Evolutionary conservation across 2,888 invertebrate genomes (phyloP).

Genomic region (Tineola bisselliella): DNA sequence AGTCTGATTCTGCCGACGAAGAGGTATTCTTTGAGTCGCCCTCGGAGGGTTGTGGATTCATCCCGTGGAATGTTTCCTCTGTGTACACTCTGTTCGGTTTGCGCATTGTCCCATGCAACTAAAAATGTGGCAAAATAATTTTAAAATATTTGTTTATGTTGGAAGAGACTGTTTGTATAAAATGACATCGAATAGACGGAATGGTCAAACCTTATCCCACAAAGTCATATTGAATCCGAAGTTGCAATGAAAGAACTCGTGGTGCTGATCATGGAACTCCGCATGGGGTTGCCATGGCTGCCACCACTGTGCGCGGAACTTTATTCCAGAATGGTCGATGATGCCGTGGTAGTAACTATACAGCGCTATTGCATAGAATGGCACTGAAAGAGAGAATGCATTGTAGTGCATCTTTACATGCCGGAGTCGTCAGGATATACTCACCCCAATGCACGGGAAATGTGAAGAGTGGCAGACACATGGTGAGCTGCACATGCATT

Average conservation of each 20-base stretch:
- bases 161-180: no score
- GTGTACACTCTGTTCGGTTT: constrained; percentile 71
- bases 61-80: constrained; percentile 73
- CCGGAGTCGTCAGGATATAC: constrained; percentile 31
- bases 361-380: constrained; percentile 46
- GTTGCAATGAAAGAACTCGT: constrained; percentile 81
- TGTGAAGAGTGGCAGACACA: constrained; percentile 70
- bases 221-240: constrained; percentile 76
- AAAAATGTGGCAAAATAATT: constrained; percentile 14
- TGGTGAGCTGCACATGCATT: constrained; percentile 69
- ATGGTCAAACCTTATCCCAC: constrained; percentile 74
- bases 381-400: no score
- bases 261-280: constrained; percentile 81
- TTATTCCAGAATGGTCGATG: constrained; percentile 79
- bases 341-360: constrained; percentile 79
- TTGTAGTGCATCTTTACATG: no score
- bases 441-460: constrained; percentile 76
- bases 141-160: no score
- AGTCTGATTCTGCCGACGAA: neutral
- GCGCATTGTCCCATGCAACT: constrained; percentile 76
- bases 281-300: constrained; percentile 80
- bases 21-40: constrained; percentile 31
- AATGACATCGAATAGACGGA: neutral
- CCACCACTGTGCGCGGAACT: constrained; percentile 78
- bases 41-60: constrained; percentile 52